These are phyloP conservation scores for Morus bassanus DNA, from an alignment of 2,797 vertebrate genomes.

Conservation along the genomic window DNA sequence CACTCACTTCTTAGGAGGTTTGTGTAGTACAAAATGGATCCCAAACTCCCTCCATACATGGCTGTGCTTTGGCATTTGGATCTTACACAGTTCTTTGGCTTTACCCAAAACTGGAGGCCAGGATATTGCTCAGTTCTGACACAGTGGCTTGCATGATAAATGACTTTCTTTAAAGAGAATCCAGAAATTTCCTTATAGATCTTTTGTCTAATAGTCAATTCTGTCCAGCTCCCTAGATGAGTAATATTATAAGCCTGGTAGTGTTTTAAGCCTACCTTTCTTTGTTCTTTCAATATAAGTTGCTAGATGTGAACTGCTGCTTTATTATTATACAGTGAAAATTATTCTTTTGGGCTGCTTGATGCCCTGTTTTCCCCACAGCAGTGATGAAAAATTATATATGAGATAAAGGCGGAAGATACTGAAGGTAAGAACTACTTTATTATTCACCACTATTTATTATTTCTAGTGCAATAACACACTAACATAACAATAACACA, in stretches of 20 bases:
- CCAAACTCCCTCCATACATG: not conserved
- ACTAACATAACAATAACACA: not conserved
- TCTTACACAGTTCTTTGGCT: not conserved
- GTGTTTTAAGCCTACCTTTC: not conserved
- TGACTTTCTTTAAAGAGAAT: not conserved
- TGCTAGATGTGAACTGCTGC: not conserved
- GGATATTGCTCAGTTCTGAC: not conserved
- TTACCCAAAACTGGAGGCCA: not conserved
- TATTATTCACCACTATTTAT: not conserved
- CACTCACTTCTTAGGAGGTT: not conserved
- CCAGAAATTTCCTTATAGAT: not conserved
- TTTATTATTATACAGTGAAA: not conserved
- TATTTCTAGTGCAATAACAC: not conserved
- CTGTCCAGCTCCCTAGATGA: not conserved
- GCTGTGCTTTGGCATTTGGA: not conserved
- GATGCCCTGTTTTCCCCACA: not conserved
- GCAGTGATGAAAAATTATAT: not conserved
- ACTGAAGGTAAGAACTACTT: not conserved
- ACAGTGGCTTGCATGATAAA: not conserved
- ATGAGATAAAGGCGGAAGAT: not conserved
- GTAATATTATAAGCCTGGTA: not conserved
- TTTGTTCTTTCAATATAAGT: not conserved
- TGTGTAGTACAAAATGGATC: not conserved
- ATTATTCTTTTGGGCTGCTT: not conserved
- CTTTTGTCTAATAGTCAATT: not conserved